phyloP scores from a whole-genome alignment of 2,888 invertebrate species.

The Phengaris alcon region DNA sequence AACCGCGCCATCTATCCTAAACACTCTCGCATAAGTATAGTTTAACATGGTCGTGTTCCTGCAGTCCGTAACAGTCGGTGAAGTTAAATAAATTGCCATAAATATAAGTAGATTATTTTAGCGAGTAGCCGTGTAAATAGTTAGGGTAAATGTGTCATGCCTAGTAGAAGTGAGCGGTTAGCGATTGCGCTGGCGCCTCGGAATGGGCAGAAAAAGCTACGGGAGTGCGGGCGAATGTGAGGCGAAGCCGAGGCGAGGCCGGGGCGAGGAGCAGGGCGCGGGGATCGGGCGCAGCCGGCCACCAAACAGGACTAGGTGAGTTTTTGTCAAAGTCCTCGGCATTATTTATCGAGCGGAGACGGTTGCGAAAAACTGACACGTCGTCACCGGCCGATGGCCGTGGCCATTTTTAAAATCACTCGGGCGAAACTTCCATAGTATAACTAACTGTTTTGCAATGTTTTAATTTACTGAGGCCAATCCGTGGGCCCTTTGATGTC shows the following conservation, averaged over 20 bases:
- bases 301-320: slow-evolving; percentile 77
- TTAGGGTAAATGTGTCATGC: slow-evolving; percentile 59
- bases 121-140: slow-evolving; percentile 75
- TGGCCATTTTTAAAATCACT: slow-evolving; percentile 75
- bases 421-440: slow-evolving; percentile 63
- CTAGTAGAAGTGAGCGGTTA: slow-evolving; percentile 67
- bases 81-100: slow-evolving; percentile 80
- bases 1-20: slow-evolving; percentile 73
- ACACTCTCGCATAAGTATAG: slow-evolving; percentile 78
- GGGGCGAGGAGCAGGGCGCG: slow-evolving; percentile 43
- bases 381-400: slow-evolving; percentile 63
- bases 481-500: slow-evolving; percentile 57
- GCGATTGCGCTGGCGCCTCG: slow-evolving; percentile 67
- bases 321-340: slow-evolving; percentile 78
- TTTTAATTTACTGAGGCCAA: slow-evolving; percentile 68
- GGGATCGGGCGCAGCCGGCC: slow-evolving; percentile 70
- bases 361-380: slow-evolving; percentile 76
- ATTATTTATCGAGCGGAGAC: slow-evolving; percentile 79
- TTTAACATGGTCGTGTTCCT: slow-evolving; percentile 79
- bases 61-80: slow-evolving; percentile 78
- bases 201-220: slow-evolving; percentile 72
- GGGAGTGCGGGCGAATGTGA: slow-evolving; percentile 50
- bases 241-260: slow-evolving; percentile 42
- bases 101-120: slow-evolving; percentile 78
- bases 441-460: slow-evolving; percentile 70